Evolutionary conservation across 2,113 vertebrate genomes (phyloP).

Genomic region (Cephalopterus ornatus): DNA sequence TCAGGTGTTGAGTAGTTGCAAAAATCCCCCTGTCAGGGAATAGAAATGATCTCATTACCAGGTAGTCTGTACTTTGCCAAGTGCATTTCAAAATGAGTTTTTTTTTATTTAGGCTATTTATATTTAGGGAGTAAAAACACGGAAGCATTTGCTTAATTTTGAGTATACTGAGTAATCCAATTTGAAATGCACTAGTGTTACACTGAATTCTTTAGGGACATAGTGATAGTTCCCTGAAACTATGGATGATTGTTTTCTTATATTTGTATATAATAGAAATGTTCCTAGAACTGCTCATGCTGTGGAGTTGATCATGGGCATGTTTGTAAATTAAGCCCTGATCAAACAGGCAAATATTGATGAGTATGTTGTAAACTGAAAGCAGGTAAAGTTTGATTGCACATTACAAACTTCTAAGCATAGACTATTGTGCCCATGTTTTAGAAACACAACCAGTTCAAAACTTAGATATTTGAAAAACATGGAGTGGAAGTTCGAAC

Average conservation of each 20-base stretch:
- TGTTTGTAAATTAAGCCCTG: neutral
- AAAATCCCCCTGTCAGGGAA: slow-evolving; percentile 3
- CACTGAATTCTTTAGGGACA: neutral
- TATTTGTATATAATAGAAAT: neutral
- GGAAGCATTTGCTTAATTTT: neutral
- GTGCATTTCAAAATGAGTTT: neutral
- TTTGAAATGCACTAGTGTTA: neutral
- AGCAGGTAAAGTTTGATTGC: neutral
- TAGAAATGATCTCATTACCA: neutral
- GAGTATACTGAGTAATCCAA: neutral
- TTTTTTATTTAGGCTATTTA: neutral
- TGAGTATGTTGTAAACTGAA: neutral
- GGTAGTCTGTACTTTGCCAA: neutral
- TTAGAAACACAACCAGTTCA: neutral
- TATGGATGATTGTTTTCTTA: neutral
- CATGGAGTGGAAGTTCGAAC: neutral
- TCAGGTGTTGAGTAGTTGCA: slow-evolving; percentile 18
- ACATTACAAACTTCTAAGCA: neutral
- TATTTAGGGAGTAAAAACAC: neutral
- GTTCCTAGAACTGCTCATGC: neutral
- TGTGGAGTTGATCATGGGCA: neutral
- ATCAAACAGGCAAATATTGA: neutral
- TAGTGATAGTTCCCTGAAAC: neutral
- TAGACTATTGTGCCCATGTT: neutral
- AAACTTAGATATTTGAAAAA: neutral